A percentile compares a stretch with the other conserved stretches of the same genome.
Conservation (phyloP, 2,113 vertebrate species). For the Echinops telfairi region DNA sequence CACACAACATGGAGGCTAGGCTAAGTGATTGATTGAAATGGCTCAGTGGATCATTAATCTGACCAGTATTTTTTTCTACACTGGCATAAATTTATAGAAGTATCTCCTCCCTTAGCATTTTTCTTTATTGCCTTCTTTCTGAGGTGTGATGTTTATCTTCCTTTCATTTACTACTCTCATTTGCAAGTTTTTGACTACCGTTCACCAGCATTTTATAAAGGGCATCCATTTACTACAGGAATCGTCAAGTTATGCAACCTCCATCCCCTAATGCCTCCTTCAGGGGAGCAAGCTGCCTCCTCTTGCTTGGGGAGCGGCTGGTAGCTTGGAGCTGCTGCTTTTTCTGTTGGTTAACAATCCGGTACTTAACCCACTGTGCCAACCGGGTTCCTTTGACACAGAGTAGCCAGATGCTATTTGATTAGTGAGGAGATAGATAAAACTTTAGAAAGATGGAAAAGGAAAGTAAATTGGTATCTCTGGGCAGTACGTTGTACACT, state of each 20-base stretch:
- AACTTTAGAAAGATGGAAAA: constrained; percentile 3
- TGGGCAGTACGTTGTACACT: not conserved
- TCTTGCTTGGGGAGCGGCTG: no score
- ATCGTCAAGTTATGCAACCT: constrained; percentile 19
- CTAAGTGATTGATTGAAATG: not conserved
- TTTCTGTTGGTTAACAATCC: no score
- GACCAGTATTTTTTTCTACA: not conserved
- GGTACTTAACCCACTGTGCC: no score
- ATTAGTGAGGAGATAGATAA: constrained; percentile 23
- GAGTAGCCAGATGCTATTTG: constrained; percentile 11
- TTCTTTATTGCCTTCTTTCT: not conserved
- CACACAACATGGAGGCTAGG: not conserved
- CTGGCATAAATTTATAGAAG: not conserved
- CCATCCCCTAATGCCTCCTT: not conserved
- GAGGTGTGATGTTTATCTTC: not conserved
- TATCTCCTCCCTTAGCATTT: not conserved
- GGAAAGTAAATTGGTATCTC: not conserved
- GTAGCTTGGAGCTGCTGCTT: no score
- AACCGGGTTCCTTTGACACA: not conserved
- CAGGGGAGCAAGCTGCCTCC: no score
- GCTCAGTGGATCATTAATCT: not conserved
- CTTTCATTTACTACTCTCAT: no score
- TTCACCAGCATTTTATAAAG: not conserved
- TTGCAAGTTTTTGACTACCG: no score
- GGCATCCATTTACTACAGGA: not conserved